Percentiles rank a stretch among this genome's conserved stretches.
Evolutionary conservation across 2,113 vertebrate genomes (phyloP).

Genomic region (Micromys minutus): DNA sequence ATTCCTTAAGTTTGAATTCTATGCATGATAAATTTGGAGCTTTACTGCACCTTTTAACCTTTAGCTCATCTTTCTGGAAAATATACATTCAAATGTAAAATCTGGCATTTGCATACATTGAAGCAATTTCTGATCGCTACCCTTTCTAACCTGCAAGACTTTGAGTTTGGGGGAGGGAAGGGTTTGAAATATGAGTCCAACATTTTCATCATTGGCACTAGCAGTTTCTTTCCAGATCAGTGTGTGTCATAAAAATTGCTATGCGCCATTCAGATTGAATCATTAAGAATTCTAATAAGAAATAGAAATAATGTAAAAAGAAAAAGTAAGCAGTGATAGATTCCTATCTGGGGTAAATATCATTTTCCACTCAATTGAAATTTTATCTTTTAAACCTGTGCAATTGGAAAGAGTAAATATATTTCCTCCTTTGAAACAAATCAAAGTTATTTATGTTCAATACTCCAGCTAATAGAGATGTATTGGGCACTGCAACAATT

Average conservation of each 20-base stretch:
- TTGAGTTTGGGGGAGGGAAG: slow-evolving; percentile 44
- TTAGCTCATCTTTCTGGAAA: slow-evolving; percentile 69
- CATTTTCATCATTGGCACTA: slow-evolving; percentile 34
- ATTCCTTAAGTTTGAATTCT: slow-evolving; percentile 57
- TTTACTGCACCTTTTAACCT: slow-evolving; percentile 71
- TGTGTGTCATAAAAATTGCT: slow-evolving; percentile 20
- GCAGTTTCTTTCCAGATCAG: not conserved
- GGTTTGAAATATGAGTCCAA: not conserved
- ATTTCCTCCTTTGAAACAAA: slow-evolving; percentile 56
- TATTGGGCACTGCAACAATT: slow-evolving; percentile 46
- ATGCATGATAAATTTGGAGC: slow-evolving; percentile 52
- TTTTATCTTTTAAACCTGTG: slow-evolving; percentile 66
- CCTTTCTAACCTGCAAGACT: slow-evolving; percentile 38
- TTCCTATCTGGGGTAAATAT: slow-evolving; percentile 65
- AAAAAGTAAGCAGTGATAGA: slow-evolving; percentile 64
- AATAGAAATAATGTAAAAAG: slow-evolving; percentile 45
- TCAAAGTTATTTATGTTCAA: slow-evolving; percentile 58
- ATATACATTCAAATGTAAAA: slow-evolving; percentile 70
- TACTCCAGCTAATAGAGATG: slow-evolving; percentile 57
- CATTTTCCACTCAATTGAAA: slow-evolving; percentile 59
- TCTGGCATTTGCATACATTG: slow-evolving; percentile 58
- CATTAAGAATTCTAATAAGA: slow-evolving; percentile 51
- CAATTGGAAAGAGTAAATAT: slow-evolving; percentile 65
- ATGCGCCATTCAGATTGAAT: slow-evolving; percentile 16
- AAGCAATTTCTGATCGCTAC: slow-evolving; percentile 57